Evolutionary conservation across 1,140 invertebrate genomes (phyloP).

Genomic region (Sycophila sp.): DNA sequence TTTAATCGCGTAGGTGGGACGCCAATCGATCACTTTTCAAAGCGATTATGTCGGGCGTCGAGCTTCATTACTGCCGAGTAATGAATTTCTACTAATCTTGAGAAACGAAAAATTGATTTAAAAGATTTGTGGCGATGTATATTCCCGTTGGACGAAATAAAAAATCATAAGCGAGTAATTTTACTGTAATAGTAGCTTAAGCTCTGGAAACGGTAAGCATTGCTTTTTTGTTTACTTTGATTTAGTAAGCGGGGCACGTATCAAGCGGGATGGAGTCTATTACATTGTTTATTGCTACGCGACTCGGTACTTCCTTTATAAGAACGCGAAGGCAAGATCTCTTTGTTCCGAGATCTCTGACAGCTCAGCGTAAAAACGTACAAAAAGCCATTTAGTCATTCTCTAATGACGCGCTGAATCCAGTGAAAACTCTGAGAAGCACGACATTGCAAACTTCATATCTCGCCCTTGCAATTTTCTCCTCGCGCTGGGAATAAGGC

Average conservation of each 20-base stretch:
- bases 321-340: background rate
- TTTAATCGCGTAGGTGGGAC: no score
- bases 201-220: no score
- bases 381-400: constrained; percentile 30
- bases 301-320: constrained; percentile 22
- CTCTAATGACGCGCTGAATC: constrained; percentile 17
- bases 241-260: background rate
- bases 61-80: no score
- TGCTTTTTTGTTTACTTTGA: background rate
- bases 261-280: background rate
- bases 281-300: constrained; percentile 16
- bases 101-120: no score
- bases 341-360: constrained; percentile 33
- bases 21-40: background rate
- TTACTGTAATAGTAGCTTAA: no score
- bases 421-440: constrained; percentile 12
- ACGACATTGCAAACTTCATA: constrained; percentile 12
- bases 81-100: no score
- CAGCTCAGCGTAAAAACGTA: constrained; percentile 28
- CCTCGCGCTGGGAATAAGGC: background rate
- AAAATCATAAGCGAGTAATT: no score
- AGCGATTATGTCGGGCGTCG: no score
- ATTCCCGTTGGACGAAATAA: no score
- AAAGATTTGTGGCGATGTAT: no score
- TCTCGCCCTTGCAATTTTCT: background rate